Evolutionary conservation across 2,888 invertebrate species (phyloP).

Genomic region (Oscheius sp.): DNA sequence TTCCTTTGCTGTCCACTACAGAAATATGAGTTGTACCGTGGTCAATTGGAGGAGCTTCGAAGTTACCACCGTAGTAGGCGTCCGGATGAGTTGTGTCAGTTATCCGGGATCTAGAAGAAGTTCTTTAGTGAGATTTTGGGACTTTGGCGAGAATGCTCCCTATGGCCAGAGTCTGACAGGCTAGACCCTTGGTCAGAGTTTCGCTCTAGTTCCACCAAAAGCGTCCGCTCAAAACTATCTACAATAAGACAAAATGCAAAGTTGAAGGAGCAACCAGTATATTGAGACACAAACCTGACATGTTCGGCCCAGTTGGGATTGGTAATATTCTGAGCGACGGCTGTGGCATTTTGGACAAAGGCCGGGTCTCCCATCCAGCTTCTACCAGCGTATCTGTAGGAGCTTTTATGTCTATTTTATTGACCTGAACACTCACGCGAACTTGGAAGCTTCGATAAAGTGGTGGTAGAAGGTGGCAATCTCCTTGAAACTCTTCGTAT

Average conservation of each 20-base stretch:
- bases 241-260: too few relatives aligned
- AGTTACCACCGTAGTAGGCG: conserved; percentile 68
- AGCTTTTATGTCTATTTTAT: not conserved
- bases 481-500: conserved; percentile 60
- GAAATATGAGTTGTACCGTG: conserved; percentile 92
- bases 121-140: not conserved
- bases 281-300: conserved; percentile 42
- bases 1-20: conserved; percentile 83
- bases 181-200: too few relatives aligned
- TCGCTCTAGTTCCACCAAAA: too few relatives aligned
- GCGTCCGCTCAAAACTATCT: too few relatives aligned
- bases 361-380: conserved; percentile 80
- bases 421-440: conserved; percentile 79
- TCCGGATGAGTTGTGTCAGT: conserved; percentile 65
- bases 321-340: conserved; percentile 66
- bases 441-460: conserved; percentile 89
- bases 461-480: conserved; percentile 82
- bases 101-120: conserved; percentile 51
- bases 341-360: conserved; percentile 75
- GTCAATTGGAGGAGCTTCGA: conserved; percentile 75
- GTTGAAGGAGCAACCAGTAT: too few relatives aligned
- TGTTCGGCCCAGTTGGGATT: conserved; percentile 62
- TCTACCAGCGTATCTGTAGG: conserved; percentile 44
- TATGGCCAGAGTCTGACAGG: too few relatives aligned
- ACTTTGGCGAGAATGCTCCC: not conserved